These are phyloP conservation scores for Leucoraja ocellata DNA, from an alignment of 2,797 vertebrate species.

Conservation along the genomic window DNA sequence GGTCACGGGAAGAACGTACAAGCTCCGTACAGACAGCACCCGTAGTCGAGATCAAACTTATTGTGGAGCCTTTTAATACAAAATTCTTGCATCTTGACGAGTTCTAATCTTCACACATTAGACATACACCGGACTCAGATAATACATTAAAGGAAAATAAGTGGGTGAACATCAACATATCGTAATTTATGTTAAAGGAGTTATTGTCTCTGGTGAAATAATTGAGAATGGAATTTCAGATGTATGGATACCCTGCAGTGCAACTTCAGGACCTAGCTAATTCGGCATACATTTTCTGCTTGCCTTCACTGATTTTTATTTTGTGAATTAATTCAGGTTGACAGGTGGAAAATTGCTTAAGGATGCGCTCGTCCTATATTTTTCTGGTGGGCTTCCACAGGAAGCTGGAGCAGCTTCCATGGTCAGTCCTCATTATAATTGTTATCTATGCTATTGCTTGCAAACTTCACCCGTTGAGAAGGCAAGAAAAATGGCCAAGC, in stretches of 20 bases:
- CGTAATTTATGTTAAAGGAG: not conserved
- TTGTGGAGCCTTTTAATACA: too few species aligned
- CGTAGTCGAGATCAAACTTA: too few species aligned
- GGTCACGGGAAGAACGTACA: too few species aligned
- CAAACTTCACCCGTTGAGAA: not conserved
- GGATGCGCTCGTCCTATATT: not conserved
- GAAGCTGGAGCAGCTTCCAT: not conserved
- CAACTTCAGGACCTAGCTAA: conserved; percentile 1
- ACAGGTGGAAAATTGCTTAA: conserved; percentile 11
- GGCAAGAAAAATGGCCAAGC: not conserved
- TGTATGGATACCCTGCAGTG: not conserved
- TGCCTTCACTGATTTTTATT: not conserved
- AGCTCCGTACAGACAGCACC: too few species aligned
- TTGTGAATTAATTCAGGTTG: not conserved
- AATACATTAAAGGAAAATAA: not conserved
- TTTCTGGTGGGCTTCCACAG: not conserved
- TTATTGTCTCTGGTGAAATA: not conserved
- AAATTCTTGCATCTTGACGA: too few species aligned
- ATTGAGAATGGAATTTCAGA: not conserved
- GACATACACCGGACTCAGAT: too few species aligned
- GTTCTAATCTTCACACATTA: too few species aligned
- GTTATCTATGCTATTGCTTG: not conserved
- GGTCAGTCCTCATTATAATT: not conserved
- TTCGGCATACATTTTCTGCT: not conserved
- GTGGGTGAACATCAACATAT: not conserved